Conservation (phyloP, 2,888 invertebrate genomes). For the Mallateleia sp. region DNA sequence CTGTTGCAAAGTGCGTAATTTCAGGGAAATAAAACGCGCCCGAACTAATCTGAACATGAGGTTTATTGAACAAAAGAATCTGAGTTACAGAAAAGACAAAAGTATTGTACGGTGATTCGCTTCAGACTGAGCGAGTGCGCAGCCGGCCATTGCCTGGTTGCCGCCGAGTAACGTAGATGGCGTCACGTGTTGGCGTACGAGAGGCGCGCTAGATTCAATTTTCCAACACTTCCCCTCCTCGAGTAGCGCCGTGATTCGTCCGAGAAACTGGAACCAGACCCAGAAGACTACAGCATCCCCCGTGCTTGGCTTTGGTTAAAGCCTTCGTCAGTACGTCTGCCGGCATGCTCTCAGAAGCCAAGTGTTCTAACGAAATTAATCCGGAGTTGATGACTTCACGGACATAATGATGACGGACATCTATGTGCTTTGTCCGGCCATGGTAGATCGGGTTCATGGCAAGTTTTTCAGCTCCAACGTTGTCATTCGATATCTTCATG, state of each 20-base stretch:
- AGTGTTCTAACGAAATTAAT: not conserved
- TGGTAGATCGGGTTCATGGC: constrained; percentile 44
- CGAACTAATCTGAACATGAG: no score
- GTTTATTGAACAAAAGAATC: no score
- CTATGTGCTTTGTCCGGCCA: constrained; percentile 55
- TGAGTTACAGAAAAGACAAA: no score
- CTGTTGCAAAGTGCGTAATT: no score
- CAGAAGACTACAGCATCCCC: constrained; percentile 19
- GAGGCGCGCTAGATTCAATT: no score
- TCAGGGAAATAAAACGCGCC: no score
- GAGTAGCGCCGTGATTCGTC: not conserved
- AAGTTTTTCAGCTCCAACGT: constrained; percentile 4
- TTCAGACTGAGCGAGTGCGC: no score
- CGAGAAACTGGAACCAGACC: not conserved
- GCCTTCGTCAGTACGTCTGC: constrained; percentile 59
- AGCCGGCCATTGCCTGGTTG: no score
- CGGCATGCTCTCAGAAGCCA: constrained; percentile 36
- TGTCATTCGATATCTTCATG: constrained; percentile 20
- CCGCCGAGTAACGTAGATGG: no score
- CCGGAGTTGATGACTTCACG: not conserved
- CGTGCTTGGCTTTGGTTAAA: constrained; percentile 25
- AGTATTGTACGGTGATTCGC: no score
- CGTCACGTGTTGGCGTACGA: no score
- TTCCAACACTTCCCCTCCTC: not conserved
- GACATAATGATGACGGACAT: not conserved